Evolutionary conservation across 1,140 invertebrate species (phyloP).

Genomic region (Drosophila sp.): DNA sequence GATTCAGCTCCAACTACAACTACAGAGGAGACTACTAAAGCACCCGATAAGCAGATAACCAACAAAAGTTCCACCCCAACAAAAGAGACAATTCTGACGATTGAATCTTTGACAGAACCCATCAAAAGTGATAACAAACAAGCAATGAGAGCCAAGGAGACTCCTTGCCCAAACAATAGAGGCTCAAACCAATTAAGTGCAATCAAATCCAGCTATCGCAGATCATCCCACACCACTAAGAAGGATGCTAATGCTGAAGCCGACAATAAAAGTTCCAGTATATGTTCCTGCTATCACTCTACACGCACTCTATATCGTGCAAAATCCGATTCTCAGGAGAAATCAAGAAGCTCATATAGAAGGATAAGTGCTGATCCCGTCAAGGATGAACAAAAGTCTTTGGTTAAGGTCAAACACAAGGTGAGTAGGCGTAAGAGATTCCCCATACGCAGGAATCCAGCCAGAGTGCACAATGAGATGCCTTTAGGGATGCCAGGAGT

Average conservation of each 20-base stretch:
- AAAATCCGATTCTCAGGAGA: background rate
- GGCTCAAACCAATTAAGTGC: no score
- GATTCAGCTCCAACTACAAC: no score
- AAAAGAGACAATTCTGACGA: no score
- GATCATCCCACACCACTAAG: background rate
- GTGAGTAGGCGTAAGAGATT: background rate
- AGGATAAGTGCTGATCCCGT: background rate
- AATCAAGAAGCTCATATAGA: background rate
- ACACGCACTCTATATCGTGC: background rate
- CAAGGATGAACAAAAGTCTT: background rate
- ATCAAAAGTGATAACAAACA: no score
- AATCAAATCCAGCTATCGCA: background rate
- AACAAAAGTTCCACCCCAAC: no score
- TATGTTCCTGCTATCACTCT: background rate
- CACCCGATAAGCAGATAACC: no score
- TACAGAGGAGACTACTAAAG: no score
- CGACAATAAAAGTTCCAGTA: background rate
- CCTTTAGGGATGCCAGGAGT: no score
- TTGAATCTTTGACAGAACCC: no score
- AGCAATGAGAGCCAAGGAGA: no score
- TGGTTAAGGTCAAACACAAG: conserved; percentile 29
- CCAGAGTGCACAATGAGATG: background rate
- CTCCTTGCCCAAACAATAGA: no score
- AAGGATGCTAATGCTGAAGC: background rate
- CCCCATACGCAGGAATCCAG: background rate